Base-by-base conservation (phyloP, 2,113 vertebrate species). In the Microcebus murinus region DNA sequence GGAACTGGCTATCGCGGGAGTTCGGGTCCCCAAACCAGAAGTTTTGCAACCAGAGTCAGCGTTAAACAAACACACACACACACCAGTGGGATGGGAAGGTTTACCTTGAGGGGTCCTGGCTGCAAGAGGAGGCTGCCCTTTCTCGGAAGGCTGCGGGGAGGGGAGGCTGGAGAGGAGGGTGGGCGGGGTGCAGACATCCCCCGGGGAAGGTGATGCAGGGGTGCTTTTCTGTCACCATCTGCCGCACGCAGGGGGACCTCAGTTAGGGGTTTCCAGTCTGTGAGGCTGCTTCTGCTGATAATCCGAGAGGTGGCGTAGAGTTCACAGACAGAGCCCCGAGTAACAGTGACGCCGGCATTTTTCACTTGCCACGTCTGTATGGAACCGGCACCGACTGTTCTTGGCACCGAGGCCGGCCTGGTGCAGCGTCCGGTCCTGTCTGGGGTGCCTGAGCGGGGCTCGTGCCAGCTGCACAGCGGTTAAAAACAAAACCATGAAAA, bases 1-100 rank as follows among this genome's bases (percentile, higher is more conserved):
- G 95, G 96, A 97, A 97, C 91, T 27, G 52, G 92, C 83, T 82
- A 96, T 95, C 80, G 86, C 94, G 76, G 68, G 80, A 90, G 94
- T 71, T 17, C 59, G 23, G 92, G 88, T 94, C 94, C 87, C 74
- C n/a, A 45, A 39, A 25, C 13, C 20, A 5, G 21, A 52, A 15
- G 4, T 63, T 29, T 34, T 55, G 42, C 52, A 45, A 23, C 0
- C 67, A 68, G 6, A 20, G 27, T 39, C 67, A 18, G 23, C 3
- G 55, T 12, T 39, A 20, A 67, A 50, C 34, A 70, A 9, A 4
- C 13, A 63, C 12, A 63, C 27, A 27, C 9, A 27, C 9, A 61
- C 25, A 13, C 27, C 61, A 29, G 61, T 63, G 25, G 25, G 25
- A 50, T 25, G 2, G 50, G n/a, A 2, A 7, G 6, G 6, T 23